Percentiles rank a stretch among this genome's conserved stretches.
These are phyloP conservation scores for Okapia johnstoni DNA, from an alignment of 2,113 vertebrate species.

Conservation along the genomic window DNA sequence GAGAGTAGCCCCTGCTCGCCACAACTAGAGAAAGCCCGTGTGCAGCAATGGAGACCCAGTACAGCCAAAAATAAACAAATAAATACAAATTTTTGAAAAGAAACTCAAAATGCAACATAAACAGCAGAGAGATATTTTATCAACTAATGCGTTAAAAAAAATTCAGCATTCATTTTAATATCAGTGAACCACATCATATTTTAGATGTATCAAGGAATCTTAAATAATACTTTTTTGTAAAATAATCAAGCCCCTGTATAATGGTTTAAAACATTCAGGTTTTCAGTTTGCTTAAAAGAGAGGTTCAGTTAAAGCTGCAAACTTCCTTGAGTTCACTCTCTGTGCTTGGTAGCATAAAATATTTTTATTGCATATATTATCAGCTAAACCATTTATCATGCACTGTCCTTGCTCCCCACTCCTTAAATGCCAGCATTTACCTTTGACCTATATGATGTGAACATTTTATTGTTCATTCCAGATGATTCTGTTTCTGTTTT, in stretches of 20 bases:
- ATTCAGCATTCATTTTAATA: neutral
- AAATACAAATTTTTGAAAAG: neutral
- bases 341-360: neutral
- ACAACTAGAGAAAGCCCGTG: neutral
- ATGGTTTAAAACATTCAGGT: neutral
- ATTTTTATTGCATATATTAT: constrained; percentile 35
- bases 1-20: neutral
- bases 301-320: neutral
- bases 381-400: constrained; percentile 14
- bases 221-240: neutral
- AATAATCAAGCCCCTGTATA: neutral
- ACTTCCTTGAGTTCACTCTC: neutral
- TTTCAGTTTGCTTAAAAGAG: neutral
- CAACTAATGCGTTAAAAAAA: neutral
- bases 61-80: neutral
- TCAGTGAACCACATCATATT: neutral
- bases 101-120: neutral
- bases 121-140: constrained; percentile 3
- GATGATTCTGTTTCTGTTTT: neutral
- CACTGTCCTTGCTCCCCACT: neutral
- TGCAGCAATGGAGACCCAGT: neutral
- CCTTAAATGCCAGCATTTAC: neutral
- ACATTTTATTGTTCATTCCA: constrained; percentile 20
- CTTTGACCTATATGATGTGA: neutral
- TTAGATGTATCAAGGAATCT: neutral